A percentile compares a stretch with the other conserved stretches of the same genome.
Evolutionary conservation across 2,113 vertebrate genomes (phyloP).

Genomic region (Xiphophorus couchianus): DNA sequence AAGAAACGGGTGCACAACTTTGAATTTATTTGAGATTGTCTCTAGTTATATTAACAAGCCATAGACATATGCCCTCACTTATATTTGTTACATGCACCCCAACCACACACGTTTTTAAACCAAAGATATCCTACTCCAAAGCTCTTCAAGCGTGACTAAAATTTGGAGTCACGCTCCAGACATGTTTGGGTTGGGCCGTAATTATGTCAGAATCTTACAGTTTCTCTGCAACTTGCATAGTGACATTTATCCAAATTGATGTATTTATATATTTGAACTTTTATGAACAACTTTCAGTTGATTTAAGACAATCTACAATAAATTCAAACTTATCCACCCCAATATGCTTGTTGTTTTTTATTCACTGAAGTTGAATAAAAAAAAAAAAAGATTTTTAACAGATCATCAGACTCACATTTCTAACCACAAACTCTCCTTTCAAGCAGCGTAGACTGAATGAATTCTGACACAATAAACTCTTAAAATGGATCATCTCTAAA

Average conservation of each 20-base stretch:
- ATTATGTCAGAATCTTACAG: too few species aligned
- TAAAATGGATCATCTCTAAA: slow-evolving; percentile 10
- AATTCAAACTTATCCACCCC: not conserved
- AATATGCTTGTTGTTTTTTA: not conserved
- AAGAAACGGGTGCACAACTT: not conserved
- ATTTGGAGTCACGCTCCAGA: not conserved
- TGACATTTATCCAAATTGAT: not conserved
- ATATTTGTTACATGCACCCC: not conserved
- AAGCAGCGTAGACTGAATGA: not conserved
- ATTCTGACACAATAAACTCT: not conserved
- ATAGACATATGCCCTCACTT: not conserved
- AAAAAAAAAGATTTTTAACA: too few species aligned
- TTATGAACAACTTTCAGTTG: not conserved
- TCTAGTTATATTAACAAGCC: not conserved
- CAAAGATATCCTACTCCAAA: not conserved
- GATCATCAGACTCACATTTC: not conserved
- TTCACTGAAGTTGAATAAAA: too few species aligned
- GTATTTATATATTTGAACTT: not conserved
- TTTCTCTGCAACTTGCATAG: too few species aligned
- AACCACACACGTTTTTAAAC: too few species aligned
- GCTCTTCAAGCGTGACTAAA: not conserved
- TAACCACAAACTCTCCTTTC: not conserved
- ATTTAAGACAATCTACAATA: not conserved
- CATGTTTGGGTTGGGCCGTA: too few species aligned
- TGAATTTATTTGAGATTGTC: not conserved